Evolutionary conservation across 2,888 invertebrate genomes (phyloP).

Genomic region (Hymenopus coronatus): DNA sequence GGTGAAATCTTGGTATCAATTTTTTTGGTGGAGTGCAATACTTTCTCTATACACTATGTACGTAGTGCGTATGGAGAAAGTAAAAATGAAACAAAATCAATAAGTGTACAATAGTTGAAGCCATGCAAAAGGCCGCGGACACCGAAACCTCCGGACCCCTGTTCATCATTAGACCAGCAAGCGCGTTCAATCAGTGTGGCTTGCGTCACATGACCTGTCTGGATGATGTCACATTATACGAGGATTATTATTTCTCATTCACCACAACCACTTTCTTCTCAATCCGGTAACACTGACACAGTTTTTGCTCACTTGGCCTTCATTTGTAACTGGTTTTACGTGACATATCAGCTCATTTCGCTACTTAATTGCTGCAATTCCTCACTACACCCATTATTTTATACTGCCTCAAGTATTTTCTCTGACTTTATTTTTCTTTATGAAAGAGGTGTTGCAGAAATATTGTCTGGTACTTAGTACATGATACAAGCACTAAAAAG

Average conservation of each 20-base stretch:
- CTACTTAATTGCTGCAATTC: background rate
- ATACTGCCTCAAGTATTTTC: background rate
- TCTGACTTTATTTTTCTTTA: background rate
- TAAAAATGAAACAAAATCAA: too few relatives aligned
- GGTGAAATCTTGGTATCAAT: too few relatives aligned
- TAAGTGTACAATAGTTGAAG: too few relatives aligned
- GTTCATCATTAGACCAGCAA: background rate
- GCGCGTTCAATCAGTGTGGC: background rate
- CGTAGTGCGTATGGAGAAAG: too few relatives aligned
- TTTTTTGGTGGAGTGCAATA: too few relatives aligned
- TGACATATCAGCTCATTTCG: background rate
- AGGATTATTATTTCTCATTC: background rate
- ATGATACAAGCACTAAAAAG: too few relatives aligned
- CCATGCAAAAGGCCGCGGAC: too few relatives aligned
- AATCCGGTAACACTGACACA: background rate
- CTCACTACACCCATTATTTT: background rate
- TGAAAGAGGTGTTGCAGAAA: too few relatives aligned
- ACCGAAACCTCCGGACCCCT: background rate
- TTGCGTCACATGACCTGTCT: background rate
- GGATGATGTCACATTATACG: background rate
- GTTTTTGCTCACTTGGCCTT: background rate
- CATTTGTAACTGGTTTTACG: background rate
- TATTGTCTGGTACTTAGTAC: too few relatives aligned
- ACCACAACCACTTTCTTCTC: background rate
- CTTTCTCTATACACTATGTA: too few relatives aligned